Percentiles rank a stretch among this genome's conserved stretches.
phyloP scores from a whole-genome alignment of 1,140 invertebrate genomes.

The Orussus abietinus region DNA sequence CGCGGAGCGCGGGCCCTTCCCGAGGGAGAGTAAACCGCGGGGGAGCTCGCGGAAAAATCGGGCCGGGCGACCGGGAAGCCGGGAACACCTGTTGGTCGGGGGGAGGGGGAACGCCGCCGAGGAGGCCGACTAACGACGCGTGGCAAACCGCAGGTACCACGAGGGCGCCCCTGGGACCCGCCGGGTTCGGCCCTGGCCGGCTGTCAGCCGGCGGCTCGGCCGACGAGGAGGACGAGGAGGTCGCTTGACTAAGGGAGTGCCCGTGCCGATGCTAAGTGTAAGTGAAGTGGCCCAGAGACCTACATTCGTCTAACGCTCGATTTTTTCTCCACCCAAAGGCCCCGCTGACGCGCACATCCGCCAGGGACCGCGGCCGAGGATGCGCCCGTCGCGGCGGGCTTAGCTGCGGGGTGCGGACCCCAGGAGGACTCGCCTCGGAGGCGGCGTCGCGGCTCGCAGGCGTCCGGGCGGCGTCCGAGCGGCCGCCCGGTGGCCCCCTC shows the following conservation, averaged over 20 bases:
- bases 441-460: constrained; percentile 1
- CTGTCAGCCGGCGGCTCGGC: no score
- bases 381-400: no score
- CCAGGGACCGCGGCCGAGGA: constrained; percentile 5
- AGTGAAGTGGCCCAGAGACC: constrained; percentile 69
- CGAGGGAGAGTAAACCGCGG: no score
- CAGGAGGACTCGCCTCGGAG: no score
- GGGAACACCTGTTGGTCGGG: background rate
- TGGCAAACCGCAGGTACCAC: constrained; percentile 21
- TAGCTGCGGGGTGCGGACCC: no score
- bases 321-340: constrained; percentile 52
- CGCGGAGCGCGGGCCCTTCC: no score
- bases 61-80: constrained; percentile 9
- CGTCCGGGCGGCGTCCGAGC: constrained; percentile 1
- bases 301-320: constrained; percentile 61
- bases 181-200: constrained; percentile 9
- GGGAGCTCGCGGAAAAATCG: no score
- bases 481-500: no score
- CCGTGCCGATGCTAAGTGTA: constrained; percentile 58
- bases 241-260: constrained; percentile 52
- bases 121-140: background rate
- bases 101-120: background rate
- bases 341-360: constrained; percentile 23
- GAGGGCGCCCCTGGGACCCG: constrained; percentile 11
- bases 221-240: constrained; percentile 22